Evolutionary conservation across 1,140 invertebrate species (phyloP), one percentile per base, ranked within the genome.

Genomic region (Cyclina sinensis): DNA sequence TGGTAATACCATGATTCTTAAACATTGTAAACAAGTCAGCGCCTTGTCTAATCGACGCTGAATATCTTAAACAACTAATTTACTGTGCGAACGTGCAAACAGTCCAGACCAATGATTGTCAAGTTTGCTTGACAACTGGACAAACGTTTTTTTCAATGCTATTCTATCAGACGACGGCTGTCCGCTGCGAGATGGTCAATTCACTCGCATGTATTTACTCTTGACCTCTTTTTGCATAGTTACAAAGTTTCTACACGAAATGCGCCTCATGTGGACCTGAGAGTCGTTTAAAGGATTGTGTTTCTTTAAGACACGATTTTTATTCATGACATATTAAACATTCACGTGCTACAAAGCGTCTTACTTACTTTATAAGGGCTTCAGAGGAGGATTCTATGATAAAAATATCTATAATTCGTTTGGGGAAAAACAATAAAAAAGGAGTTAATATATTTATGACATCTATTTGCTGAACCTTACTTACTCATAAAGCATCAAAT

Each of bases 61-160:
- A 21, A 43, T 21, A 57, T 81, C 79, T 81, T 30, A 27, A 37
- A 21, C 12, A 59, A 39, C 57, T 59, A 81, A 35, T 81, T 81
- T 62, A 81, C 51, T 81, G 79, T 81, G 79, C 37, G 79, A 81
- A 81, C 79, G 37, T 81, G 79, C 57, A 81, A 59, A 65, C 51
- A 81, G 16, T 27, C 21, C 79, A 37, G 30, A 21, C 12, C 79
- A 37, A 81, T 62, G 35, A 81, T 30, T 0, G 18, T 39, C 57
- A 59, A 81, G 51, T 81, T 81, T 81, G 65, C 65, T 81, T 81
- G 79, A 81, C 79, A 81, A 59, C n/a, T 43, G 35, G 57, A 81
- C 65, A 70, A 43, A 70, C 65, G 27, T 9, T 37, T 9, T n/a
- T n/a, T 70, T 27, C 65, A 5, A 30, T 24, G 14, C 65, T 0